A percentile compares a stretch with the other conserved stretches of the same genome.
Conservation (phyloP, 2,888 invertebrate species). For the Drosophila rellima region DNA sequence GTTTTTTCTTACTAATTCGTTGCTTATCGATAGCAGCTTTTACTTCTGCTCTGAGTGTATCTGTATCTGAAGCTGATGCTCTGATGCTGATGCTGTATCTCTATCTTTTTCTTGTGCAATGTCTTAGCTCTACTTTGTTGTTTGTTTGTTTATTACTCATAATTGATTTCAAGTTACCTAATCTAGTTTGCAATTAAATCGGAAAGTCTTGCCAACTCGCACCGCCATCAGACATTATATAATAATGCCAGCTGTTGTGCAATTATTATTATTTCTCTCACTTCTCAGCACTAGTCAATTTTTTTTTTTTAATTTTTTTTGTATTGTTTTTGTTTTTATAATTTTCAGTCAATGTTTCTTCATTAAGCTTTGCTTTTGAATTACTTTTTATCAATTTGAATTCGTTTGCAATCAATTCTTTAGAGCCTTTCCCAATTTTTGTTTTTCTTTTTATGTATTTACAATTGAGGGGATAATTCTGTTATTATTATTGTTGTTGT, state of each 20-base stretch:
- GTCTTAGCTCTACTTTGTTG: conserved; percentile 71
- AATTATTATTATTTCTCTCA: conserved; percentile 44
- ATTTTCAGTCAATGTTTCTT: conserved; percentile 77
- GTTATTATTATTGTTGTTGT: conserved; percentile 26
- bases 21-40: conserved; percentile 64
- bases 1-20: conserved; percentile 65
- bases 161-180: conserved; percentile 74
- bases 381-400: conserved; percentile 53
- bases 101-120: conserved; percentile 59
- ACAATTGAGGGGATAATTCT: conserved; percentile 49
- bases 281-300: conserved; percentile 44
- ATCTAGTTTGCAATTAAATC: conserved; percentile 66
- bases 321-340: conserved; percentile 41
- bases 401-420: conserved; percentile 38
- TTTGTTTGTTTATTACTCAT: conserved; percentile 33
- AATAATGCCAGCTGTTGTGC: conserved; percentile 56
- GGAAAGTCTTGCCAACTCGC: conserved; percentile 69
- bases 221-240: conserved; percentile 63
- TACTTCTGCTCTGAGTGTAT: conserved; percentile 21
- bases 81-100: conserved; percentile 19
- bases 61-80: conserved; percentile 25
- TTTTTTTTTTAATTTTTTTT: conserved; percentile 40
- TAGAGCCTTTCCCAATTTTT: conserved; percentile 26
- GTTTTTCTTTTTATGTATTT: conserved; percentile 44
- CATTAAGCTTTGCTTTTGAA: conserved; percentile 79